phyloP scores from a whole-genome alignment of 2,888 invertebrate species.

The Stenodema calcarata region DNA sequence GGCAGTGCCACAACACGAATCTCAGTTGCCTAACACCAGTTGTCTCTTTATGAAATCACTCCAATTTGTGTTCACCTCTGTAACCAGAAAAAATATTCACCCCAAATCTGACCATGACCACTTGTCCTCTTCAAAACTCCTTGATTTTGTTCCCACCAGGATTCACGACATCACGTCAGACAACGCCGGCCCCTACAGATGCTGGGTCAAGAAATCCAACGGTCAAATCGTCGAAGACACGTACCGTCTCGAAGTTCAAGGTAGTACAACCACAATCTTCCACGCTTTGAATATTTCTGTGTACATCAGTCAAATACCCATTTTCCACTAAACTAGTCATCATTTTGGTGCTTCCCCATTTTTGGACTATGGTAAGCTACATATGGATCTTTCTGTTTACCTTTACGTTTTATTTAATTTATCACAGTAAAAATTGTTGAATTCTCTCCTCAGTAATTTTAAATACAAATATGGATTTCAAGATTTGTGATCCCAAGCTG shows the following conservation, averaged over 20 bases:
- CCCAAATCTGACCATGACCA: too few species aligned
- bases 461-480: too few species aligned
- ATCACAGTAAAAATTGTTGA: too few species aligned
- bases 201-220: conserved; percentile 67
- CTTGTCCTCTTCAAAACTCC: neutral
- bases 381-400: neutral
- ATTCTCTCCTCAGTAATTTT: too few species aligned
- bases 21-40: too few species aligned
- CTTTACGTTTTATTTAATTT: neutral
- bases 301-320: neutral
- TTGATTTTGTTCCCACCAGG: conserved; percentile 61
- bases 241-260: conserved; percentile 67
- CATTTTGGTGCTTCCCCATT: conserved; percentile 24
- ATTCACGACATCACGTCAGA: conserved; percentile 67
- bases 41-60: too few species aligned
- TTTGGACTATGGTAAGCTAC: conserved; percentile 46
- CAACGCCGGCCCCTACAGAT: conserved; percentile 74
- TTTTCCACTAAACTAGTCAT: conserved; percentile 23
- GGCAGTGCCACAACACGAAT: too few species aligned
- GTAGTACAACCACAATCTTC: conserved; percentile 60
- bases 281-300: neutral
- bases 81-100: too few species aligned
- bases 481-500: too few species aligned
- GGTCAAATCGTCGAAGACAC: conserved; percentile 66
- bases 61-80: too few species aligned